These are phyloP conservation scores for Drosophila mimetica DNA, from an alignment of 2,888 invertebrate genomes.

Conservation along the genomic window DNA sequence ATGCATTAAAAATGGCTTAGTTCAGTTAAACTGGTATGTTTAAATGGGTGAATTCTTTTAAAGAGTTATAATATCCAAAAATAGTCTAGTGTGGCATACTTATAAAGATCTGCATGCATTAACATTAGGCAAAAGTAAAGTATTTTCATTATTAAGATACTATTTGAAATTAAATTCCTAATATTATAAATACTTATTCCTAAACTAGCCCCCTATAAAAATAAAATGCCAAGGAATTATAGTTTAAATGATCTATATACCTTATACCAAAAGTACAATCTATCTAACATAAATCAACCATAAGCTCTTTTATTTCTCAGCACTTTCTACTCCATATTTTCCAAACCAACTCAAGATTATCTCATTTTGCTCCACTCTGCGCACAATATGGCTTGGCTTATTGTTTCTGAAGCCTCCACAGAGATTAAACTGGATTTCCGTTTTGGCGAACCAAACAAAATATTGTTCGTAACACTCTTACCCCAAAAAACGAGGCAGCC, in stretches of 20 bases:
- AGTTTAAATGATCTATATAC: background rate
- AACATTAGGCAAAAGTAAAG: background rate
- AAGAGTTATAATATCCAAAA: background rate
- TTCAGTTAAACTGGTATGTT: background rate
- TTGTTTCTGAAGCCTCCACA: conserved; percentile 9
- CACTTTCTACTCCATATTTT: conserved; percentile 2
- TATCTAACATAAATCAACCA: background rate
- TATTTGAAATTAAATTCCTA: too few species aligned
- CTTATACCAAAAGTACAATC: background rate
- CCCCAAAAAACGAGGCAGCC: background rate
- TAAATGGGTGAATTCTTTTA: background rate
- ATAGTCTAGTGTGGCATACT: background rate
- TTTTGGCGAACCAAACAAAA: conserved; percentile 29
- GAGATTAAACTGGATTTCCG: conserved; percentile 33
- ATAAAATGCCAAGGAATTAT: background rate
- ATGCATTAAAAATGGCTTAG: background rate
- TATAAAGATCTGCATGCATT: background rate
- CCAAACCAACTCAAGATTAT: background rate
- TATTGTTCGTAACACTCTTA: background rate
- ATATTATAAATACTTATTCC: background rate
- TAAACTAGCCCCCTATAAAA: too few species aligned
- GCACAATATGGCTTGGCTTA: background rate
- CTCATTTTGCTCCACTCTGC: background rate
- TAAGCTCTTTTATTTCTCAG: background rate
- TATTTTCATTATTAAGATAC: too few species aligned